Conservation (phyloP, 92 coral and sea anemone genomes). For the Muricea muricata region DNA sequence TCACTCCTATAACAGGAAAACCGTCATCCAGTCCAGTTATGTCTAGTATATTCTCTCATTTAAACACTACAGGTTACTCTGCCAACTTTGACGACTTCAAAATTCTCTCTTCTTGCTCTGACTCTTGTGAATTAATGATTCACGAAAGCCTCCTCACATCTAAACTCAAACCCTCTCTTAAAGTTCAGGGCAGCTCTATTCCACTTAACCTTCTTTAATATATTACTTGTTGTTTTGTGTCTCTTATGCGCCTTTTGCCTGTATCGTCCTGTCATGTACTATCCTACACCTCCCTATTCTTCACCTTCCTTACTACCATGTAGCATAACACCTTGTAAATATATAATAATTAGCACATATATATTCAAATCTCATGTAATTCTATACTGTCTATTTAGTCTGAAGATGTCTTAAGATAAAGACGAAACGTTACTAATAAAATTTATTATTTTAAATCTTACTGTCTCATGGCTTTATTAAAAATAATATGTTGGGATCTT, state of each 20-base stretch:
- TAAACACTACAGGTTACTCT: neutral
- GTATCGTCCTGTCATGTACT: neutral
- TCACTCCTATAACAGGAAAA: neutral
- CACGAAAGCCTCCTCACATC: neutral
- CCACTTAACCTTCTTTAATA: neutral
- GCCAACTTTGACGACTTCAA: no score
- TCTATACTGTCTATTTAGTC: no score
- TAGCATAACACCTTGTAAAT: no score
- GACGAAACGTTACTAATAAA: no score
- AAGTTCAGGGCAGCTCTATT: neutral
- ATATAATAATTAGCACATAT: no score
- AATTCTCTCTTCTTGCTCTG: neutral
- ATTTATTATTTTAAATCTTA: no score
- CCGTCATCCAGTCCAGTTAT: neutral
- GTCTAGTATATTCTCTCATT: neutral
- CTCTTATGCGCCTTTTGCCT: neutral
- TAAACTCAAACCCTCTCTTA: neutral
- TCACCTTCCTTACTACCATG: no score
- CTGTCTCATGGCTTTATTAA: no score
- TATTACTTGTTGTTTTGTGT: neutral
- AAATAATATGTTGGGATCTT: no score
- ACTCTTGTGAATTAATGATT: neutral
- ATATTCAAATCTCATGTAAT: no score
- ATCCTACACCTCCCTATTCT: no score
- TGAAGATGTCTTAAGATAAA: no score